phyloP scores from a whole-genome alignment of 2,888 invertebrate species.

The Ochropleura plecta region DNA sequence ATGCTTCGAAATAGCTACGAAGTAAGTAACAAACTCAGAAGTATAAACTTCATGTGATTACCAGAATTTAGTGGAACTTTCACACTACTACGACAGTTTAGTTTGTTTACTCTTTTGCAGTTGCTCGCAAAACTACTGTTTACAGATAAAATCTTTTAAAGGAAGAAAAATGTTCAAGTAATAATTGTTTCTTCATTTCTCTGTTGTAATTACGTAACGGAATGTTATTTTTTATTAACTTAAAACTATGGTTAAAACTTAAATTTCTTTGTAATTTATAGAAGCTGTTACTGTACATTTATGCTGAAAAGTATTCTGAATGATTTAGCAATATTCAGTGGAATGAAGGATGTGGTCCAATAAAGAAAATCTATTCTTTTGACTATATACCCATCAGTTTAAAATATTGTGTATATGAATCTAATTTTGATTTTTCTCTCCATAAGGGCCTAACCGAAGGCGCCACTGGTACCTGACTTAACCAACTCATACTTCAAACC shows the following conservation, averaged over 20 bases:
- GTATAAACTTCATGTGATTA: constrained; percentile 19
- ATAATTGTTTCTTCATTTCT: constrained; percentile 9
- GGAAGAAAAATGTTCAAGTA: background rate
- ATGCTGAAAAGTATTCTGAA: background rate
- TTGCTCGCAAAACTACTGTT: constrained; percentile 14
- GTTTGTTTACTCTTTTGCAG: constrained; percentile 12
- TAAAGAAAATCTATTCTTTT: background rate
- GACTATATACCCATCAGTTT: background rate
- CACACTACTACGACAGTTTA: constrained; percentile 1
- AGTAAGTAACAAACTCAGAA: constrained; percentile 16
- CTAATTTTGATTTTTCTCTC: constrained; percentile 4
- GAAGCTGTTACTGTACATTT: background rate
- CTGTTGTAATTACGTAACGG: background rate
- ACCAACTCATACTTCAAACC: constrained; percentile 33
- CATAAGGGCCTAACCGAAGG: constrained; percentile 23
- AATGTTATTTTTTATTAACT: constrained; percentile 20
- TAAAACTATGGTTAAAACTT: background rate
- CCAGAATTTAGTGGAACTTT: constrained; percentile 30
- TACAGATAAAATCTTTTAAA: constrained; percentile 1
- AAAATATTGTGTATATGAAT: background rate
- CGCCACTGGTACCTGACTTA: constrained; percentile 33
- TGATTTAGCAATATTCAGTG: background rate
- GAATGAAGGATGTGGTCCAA: background rate
- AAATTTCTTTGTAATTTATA: background rate
- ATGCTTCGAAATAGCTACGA: constrained; percentile 11